Percentiles rank a stretch among this genome's conserved stretches.
These are phyloP conservation scores for Glyptemys insculpta DNA, from an alignment of 2,797 vertebrate genomes.

Conservation along the genomic window DNA sequence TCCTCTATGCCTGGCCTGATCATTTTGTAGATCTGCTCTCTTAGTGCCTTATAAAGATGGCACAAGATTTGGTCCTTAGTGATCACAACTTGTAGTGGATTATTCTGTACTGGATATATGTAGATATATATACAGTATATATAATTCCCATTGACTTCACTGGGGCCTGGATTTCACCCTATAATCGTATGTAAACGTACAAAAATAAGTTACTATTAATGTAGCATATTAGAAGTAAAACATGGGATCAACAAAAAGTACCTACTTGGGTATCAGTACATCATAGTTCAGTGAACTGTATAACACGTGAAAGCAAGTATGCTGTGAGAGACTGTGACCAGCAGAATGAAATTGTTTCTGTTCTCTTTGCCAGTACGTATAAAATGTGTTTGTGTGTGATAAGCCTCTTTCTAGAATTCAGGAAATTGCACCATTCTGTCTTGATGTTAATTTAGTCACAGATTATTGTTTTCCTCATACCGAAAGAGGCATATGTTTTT, in stretches of 20 bases:
- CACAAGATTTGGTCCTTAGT: background rate
- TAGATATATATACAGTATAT: background rate
- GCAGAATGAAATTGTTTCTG: background rate
- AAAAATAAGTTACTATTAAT: background rate
- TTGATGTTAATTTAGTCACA: background rate
- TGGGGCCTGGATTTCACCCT: background rate
- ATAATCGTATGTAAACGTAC: slow-evolving; percentile 15
- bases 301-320: background rate
- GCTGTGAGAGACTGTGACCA: background rate
- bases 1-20: too few relatives aligned
- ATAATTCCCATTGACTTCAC: background rate
- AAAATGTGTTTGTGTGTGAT: background rate
- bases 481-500: background rate
- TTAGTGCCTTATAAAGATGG: too few relatives aligned
- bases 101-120: background rate
- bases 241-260: background rate
- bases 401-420: background rate
- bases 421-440: background rate
- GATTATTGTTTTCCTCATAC: rapidly evolving
- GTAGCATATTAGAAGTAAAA: background rate
- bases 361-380: background rate
- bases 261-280: background rate
- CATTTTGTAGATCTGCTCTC: background rate
- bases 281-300: background rate
- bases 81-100: background rate